Evolutionary conservation across 1,140 invertebrate genomes (phyloP).

Genomic region (Fopius arisanus): DNA sequence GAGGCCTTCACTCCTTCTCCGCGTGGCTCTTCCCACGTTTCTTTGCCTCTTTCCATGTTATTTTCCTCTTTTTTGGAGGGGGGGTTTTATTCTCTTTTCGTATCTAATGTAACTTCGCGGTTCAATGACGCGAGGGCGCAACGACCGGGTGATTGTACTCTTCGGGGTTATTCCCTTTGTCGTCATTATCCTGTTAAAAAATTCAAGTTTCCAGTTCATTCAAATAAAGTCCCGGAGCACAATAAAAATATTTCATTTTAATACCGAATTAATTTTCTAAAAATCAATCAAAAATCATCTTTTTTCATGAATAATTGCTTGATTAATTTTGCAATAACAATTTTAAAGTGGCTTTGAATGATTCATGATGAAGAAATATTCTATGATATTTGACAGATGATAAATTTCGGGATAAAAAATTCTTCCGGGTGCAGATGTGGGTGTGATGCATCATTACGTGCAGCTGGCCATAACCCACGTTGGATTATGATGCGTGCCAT

Average conservation of each 20-base stretch:
- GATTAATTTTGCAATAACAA: too few species aligned
- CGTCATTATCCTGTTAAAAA: too few species aligned
- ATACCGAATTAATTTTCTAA: too few species aligned
- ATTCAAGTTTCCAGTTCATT: too few species aligned
- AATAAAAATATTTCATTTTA: too few species aligned
- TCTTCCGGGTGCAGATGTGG: neutral
- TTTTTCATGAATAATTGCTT: too few species aligned
- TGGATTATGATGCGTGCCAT: conserved; percentile 13
- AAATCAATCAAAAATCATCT: too few species aligned
- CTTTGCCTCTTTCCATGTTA: conserved; percentile 10
- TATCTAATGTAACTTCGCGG: conserved; percentile 18
- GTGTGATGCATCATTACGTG: neutral
- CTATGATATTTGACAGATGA: too few species aligned
- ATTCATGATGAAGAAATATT: too few species aligned
- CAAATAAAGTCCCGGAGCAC: too few species aligned
- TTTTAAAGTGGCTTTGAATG: too few species aligned
- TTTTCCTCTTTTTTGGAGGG: conserved; percentile 7
- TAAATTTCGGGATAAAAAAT: neutral
- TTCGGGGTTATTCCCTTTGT: neutral
- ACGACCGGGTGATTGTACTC: conserved; percentile 26
- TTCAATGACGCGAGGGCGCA: conserved; percentile 32
- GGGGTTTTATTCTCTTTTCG: neutral
- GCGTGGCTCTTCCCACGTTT: conserved; percentile 35
- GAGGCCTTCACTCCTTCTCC: conserved; percentile 12
- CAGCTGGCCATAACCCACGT: conserved; percentile 20